Evolutionary conservation across 2,888 invertebrate genomes (phyloP).

Genomic region (Eueremaeus valkanovi): DNA sequence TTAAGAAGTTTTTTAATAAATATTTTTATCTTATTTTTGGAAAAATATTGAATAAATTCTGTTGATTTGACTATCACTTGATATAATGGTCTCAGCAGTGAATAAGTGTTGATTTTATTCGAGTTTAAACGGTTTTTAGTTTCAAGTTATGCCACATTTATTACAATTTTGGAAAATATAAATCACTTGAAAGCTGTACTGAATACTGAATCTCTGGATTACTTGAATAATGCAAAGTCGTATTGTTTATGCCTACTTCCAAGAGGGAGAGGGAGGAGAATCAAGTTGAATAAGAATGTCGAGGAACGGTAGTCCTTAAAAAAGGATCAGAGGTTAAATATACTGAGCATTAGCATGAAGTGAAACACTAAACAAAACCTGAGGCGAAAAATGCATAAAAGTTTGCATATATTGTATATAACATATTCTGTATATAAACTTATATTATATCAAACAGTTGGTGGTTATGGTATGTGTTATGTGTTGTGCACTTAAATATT

Average conservation of each 20-base stretch:
- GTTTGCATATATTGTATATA: conserved; percentile 2
- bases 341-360: conserved; percentile 28
- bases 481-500: neutral
- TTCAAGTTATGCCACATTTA: conserved; percentile 24
- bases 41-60: neutral
- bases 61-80: neutral
- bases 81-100: neutral
- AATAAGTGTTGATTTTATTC: conserved; percentile 23
- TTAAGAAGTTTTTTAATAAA: too few relatives aligned
- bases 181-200: conserved; percentile 8
- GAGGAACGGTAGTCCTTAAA: conserved; percentile 33
- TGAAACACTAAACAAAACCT: conserved; percentile 32
- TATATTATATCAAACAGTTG: conserved; percentile 20
- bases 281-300: conserved; percentile 22
- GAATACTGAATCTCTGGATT: neutral
- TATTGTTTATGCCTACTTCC: conserved; percentile 18
- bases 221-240: neutral
- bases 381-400: conserved; percentile 32
- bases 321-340: conserved; percentile 31
- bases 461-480: conserved; percentile 20
- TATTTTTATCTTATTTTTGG: too few relatives aligned
- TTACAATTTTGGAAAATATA: neutral
- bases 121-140: conserved; percentile 23
- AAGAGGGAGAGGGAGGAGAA: conserved; percentile 13
- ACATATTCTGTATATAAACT: neutral